Conservation (phyloP, 2,113 vertebrate genomes). For the Brachionichthys hirsutus region DNA sequence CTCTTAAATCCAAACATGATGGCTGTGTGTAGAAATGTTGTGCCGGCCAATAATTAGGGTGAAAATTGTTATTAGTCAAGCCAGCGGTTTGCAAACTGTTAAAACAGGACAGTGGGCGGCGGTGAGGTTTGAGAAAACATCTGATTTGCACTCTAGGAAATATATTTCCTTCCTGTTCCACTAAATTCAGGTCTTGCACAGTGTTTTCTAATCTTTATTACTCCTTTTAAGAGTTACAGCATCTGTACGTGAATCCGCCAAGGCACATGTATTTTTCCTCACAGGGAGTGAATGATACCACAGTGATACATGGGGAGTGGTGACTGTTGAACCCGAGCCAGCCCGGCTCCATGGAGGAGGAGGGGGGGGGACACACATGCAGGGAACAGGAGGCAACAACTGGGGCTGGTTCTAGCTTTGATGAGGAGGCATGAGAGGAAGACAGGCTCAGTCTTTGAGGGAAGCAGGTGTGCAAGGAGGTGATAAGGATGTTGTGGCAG, state of each 20-base stretch:
- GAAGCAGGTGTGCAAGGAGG: constrained; percentile 77
- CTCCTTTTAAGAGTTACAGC: constrained; percentile 45
- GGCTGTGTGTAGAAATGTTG: too few relatives aligned
- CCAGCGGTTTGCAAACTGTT: too few relatives aligned
- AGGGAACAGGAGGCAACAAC: constrained; percentile 60
- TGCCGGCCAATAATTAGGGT: too few relatives aligned
- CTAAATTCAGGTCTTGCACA: background rate
- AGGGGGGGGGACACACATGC: constrained; percentile 30
- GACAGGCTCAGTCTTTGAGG: constrained; percentile 54
- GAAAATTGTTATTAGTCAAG: too few relatives aligned
- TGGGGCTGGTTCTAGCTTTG: constrained; percentile 71
- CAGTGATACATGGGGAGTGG: constrained; percentile 37
- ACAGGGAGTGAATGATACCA: constrained; percentile 49
- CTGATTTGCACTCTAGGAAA: too few relatives aligned
- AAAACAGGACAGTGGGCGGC: too few relatives aligned
- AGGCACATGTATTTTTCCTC: constrained; percentile 37
- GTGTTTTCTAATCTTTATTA: constrained; percentile 52
- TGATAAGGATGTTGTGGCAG: constrained; percentile 67
- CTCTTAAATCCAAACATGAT: too few relatives aligned
- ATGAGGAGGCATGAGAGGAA: constrained; percentile 68
- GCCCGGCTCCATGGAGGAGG: constrained; percentile 40
- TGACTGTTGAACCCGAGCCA: constrained; percentile 58
- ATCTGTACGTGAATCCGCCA: constrained; percentile 37
- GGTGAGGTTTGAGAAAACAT: too few relatives aligned
- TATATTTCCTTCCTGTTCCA: too few relatives aligned